Evolutionary conservation across 2,888 invertebrate species (phyloP), one percentile per base, ranked within the genome.

Genomic region (Drepana falcataria): DNA sequence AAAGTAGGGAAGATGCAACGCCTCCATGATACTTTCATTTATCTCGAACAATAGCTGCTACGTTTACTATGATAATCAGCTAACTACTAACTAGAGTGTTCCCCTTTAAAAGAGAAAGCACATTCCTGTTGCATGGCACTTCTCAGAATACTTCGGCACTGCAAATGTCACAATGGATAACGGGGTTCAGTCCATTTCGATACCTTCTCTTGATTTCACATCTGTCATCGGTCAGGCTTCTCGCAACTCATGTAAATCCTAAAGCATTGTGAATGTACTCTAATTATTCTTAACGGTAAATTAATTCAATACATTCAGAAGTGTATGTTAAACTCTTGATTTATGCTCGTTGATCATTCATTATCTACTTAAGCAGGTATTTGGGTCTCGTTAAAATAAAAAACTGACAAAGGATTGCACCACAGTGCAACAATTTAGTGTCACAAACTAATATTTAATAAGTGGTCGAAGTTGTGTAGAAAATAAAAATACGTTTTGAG

Each of bases 121-220:
- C 73, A 72, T 75, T 76, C 69, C 73, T 75, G 75, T 73, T 79
- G 73, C 77, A 78, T 69, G 74, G 65, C 73, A 75, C 78, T 88
- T 90, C 90, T 87, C 69, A 77, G 89, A 87, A 89, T 75, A 80
- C 82, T 85, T 87, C 83, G 68, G 77, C 74, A 70, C 66, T 83
- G 75, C 80, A 81, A 87, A 86, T 87, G 82, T 80, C 79, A 88
- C 87, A 88, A 87, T 89, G 83, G 76, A 73, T 85, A 85, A 84
- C 83, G 85, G 85, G 77, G 75, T 75, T 64, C 69, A 61, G 71
- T 69, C 68, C 66, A 78, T 75, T 79, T 77, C 75, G 67, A 80
- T 78, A 77, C 73, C 80, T 21, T 21, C 21, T 21, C 80, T 81
- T 79, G 67, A 81, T 84, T 83, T 85, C 75, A 75, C 73, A 64